Conservation (phyloP, 1,140 invertebrate species). For the Acyrthosiphon pisum region DNA sequence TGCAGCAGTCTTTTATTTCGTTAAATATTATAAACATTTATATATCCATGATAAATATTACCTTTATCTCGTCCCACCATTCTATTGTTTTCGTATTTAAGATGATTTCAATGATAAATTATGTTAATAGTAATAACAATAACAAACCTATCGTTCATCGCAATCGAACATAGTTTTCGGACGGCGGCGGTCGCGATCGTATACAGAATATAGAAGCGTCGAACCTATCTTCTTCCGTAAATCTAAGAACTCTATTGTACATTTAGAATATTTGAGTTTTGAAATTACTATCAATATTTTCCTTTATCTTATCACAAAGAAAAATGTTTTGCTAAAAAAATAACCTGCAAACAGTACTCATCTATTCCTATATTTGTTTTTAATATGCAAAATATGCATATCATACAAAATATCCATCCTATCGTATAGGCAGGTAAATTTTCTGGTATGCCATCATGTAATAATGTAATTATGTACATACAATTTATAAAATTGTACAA, state of each 20-base stretch:
- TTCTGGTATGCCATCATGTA: too few species aligned
- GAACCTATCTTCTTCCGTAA: not conserved
- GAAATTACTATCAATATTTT: not conserved
- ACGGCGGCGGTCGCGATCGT: too few species aligned
- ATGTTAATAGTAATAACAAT: not conserved
- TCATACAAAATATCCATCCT: too few species aligned
- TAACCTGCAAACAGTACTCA: not conserved
- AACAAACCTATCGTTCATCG: not conserved
- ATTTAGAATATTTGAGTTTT: not conserved
- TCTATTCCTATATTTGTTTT: too few species aligned
- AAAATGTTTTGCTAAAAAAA: not conserved
- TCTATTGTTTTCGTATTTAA: not conserved
- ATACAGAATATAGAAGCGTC: not conserved
- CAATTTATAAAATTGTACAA: too few species aligned
- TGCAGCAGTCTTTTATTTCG: too few species aligned
- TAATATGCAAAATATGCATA: too few species aligned
- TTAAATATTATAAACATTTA: not conserved
- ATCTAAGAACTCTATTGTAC: not conserved
- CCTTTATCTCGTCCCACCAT: not conserved
- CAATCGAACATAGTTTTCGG: not conserved
- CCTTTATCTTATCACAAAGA: not conserved
- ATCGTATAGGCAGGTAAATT: too few species aligned
- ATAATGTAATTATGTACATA: too few species aligned
- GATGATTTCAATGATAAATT: not conserved
- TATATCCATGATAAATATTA: not conserved